phyloP scores from a whole-genome alignment of 2,113 vertebrate genomes.

The Amblyornis subalaris region DNA sequence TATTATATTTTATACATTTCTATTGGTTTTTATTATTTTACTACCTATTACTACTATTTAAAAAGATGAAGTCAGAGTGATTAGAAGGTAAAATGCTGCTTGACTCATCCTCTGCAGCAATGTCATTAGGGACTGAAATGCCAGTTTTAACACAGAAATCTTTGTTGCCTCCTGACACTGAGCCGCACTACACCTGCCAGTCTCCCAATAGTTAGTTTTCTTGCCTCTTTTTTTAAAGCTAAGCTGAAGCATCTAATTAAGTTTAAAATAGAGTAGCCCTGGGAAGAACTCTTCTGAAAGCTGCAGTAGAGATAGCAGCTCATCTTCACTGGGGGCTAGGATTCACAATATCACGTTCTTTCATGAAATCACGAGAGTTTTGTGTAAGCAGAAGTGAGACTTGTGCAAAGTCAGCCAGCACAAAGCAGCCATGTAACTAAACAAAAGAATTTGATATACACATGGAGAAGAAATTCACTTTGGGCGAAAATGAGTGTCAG shows the following conservation, averaged over 20 bases:
- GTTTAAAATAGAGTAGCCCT: conserved; percentile 51
- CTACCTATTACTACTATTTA: not conserved
- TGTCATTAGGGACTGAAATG: conserved; percentile 9
- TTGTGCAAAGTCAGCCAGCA: not conserved
- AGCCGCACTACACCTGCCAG: not conserved
- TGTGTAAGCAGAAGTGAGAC: not conserved
- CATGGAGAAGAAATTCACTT: not conserved
- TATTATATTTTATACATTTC: not conserved
- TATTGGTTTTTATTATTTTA: not conserved
- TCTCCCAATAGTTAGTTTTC: not conserved
- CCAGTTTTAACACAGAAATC: conserved; percentile 21
- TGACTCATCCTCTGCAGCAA: not conserved
- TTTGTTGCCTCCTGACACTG: conserved; percentile 12
- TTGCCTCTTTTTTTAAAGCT: conserved; percentile 36
- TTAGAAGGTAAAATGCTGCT: not conserved
- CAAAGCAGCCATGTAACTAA: not conserved
- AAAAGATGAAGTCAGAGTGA: not conserved
- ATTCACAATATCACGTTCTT: not conserved
- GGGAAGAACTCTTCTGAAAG: conserved; percentile 12
- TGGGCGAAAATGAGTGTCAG: not conserved
- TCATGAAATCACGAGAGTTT: not conserved
- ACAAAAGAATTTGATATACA: not conserved
- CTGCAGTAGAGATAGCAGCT: not conserved
- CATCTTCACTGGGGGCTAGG: not conserved
- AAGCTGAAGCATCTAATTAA: conserved; percentile 37